Percentiles rank a stretch among this genome's conserved stretches.
These are phyloP conservation scores for Heliconius himera DNA, from an alignment of 1,140 invertebrate genomes.

Conservation along the genomic window DNA sequence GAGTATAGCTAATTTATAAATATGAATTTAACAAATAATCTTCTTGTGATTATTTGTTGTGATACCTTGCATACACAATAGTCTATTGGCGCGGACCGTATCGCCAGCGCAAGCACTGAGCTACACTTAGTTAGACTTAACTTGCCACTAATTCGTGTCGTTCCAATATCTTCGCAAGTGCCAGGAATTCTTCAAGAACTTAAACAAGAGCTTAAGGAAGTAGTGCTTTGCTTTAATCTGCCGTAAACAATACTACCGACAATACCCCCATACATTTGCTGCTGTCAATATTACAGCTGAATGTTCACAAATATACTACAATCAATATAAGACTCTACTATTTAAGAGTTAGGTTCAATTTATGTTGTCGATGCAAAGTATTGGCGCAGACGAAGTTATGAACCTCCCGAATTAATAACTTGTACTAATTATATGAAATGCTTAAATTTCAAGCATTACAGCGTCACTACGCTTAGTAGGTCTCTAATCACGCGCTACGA, in stretches of 20 bases:
- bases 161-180: background rate
- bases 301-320: background rate
- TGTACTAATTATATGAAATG: constrained; percentile 1
- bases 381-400: background rate
- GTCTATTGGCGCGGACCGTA: background rate
- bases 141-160: background rate
- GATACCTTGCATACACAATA: too few relatives aligned
- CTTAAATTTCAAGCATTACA: background rate
- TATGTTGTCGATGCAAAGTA: background rate
- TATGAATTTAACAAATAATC: too few relatives aligned
- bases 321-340: background rate
- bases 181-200: constrained; percentile 20
- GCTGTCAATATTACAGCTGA: constrained; percentile 8
- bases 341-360: background rate
- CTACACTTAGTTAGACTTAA: background rate
- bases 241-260: constrained; percentile 32
- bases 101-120: background rate
- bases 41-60: too few relatives aligned
- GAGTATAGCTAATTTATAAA: too few relatives aligned
- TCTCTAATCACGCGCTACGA: background rate
- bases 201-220: constrained; percentile 28
- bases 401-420: background rate
- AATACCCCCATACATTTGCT: constrained; percentile 28
- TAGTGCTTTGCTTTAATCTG: constrained; percentile 28
- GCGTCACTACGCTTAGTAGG: background rate